Base-by-base conservation (phyloP, 2,797 vertebrate species). In the Psittacula derbiana region DNA sequence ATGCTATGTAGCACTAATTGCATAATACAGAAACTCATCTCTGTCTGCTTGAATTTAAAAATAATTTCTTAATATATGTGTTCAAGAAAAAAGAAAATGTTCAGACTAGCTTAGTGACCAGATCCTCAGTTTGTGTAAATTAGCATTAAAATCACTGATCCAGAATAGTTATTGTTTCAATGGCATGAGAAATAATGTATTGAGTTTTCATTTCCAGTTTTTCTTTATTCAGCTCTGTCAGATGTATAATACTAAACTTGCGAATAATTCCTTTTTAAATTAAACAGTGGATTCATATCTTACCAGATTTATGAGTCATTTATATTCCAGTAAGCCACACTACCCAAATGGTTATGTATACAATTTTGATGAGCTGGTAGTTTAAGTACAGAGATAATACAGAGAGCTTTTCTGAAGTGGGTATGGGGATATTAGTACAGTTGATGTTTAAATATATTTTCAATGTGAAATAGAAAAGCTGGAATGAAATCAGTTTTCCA, bases 251-350 rank as follows among this genome's bases (percentile, higher is more conserved):
- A 83, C 80, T 86, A 81, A 93, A 94, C 78, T 94, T 76, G 86
- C 75, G 76, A 91, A 72, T 83, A 92, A 88, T 93, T 96, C 82
- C 60, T 81, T 88, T 93, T 93, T 83, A 93, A 95, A 96, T 94
- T 93, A 96, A 96, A 92, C 36, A 75, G 58, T 65, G 65, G 79
- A 78, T 94, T 93, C 65, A 44, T 84, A 90, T 91, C 62, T 80
- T 79, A 81, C n/a, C 53, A 92, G 91, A 75, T 83, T 95, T 95
- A 86, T 92, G 55, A 93, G 90, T 95, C 50, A 83, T 97, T 97
- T 95, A 72, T 92, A 96, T 95, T 96, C 92, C 60, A 58, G 69
- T 93, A 88, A 83, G 66, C 79, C 66, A 53, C 69, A 86, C 72
- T 93, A 87, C 43, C 85, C 61, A 93, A 95, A 95, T 93, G 71